Evolutionary conservation across 2,888 invertebrate species (phyloP).

Genomic region (Cryptocephalus primarius): DNA sequence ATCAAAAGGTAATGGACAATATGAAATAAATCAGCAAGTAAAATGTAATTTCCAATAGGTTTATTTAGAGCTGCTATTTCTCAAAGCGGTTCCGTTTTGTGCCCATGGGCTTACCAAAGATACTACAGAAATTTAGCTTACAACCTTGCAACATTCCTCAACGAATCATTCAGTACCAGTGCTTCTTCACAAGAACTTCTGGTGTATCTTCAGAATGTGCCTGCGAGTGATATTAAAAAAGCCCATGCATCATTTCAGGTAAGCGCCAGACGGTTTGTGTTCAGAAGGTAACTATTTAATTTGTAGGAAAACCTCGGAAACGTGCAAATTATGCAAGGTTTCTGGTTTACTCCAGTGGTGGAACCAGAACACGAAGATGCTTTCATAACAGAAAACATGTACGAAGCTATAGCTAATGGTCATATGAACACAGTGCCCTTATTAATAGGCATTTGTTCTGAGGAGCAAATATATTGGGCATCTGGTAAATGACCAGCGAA

Average conservation of each 20-base stretch:
- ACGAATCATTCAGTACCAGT: constrained; percentile 3
- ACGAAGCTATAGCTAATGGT: constrained; percentile 12
- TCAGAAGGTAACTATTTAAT: not conserved
- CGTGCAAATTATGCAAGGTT: constrained; percentile 15
- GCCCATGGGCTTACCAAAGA: constrained; percentile 18
- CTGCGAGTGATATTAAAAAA: not conserved
- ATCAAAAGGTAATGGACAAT: constrained; percentile 2
- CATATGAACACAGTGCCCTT: constrained; percentile 13
- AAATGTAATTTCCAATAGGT: constrained; percentile 5
- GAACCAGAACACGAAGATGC: constrained; percentile 15
- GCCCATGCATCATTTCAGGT: not conserved
- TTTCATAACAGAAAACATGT: constrained; percentile 16
- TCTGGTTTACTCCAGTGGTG: constrained; percentile 14
- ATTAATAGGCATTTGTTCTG: constrained; percentile 17
- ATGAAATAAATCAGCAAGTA: not conserved
- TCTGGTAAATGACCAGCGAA: not conserved
- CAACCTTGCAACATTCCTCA: constrained; percentile 6
- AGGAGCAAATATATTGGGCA: constrained; percentile 8
- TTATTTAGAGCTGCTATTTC: constrained; percentile 15
- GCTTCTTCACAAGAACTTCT: constrained; percentile 5
- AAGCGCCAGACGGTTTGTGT: not conserved
- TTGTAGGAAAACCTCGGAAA: constrained; percentile 12
- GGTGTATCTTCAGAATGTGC: constrained; percentile 5
- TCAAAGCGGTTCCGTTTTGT: constrained; percentile 17
- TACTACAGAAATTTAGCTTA: constrained; percentile 14